Base-by-base conservation (phyloP, 2,888 invertebrate genomes). In the Diarsia mendica region DNA sequence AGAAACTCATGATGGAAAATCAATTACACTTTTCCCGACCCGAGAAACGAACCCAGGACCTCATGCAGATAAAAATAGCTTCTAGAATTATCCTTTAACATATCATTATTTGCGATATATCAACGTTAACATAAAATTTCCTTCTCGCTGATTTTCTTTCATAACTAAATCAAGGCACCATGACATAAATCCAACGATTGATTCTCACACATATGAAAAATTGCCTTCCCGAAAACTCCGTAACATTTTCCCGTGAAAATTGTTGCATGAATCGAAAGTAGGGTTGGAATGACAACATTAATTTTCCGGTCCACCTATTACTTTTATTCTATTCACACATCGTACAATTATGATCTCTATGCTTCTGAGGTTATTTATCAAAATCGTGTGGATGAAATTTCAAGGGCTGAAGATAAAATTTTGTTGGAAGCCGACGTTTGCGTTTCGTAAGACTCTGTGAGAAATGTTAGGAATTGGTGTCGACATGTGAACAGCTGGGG, bases 261-360 rank as follows among this genome's bases (percentile, higher is more conserved):
- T 87, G 86, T 89, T 87, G 80, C 84, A 87, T 77, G 83, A 89
- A 90, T 89, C 82, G 88, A 90, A 90, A 91, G 85, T 89, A 88
- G 89, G 88, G 88, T 88, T 84, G 75, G 77, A 83, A 85, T 89
- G 90, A 91, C 91, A 91, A 88, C 89, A 92, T 93, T 91, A 90
- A 92, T 92, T 92, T 92, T 90, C 90, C 91, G 85, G 88, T 85
- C 82, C 88, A 86, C 77, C 79, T 88, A 85, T 76, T 82, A 84
- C 85, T 79, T 82, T 63, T 51, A 66, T 67, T 61, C 28, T 11
- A 64, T 68, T 67, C 61, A 60, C 13, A 28, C 44, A 53, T 69
- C 64, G 3, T 20, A 46, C 63, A 58, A 77, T 66, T 58, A 71
- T 69, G 72, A 67, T 51, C 81, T 69, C 68, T 87, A 77, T 49